Evolutionary conservation across 2,888 invertebrate genomes (phyloP).

Genomic region (Brenthis hecate): DNA sequence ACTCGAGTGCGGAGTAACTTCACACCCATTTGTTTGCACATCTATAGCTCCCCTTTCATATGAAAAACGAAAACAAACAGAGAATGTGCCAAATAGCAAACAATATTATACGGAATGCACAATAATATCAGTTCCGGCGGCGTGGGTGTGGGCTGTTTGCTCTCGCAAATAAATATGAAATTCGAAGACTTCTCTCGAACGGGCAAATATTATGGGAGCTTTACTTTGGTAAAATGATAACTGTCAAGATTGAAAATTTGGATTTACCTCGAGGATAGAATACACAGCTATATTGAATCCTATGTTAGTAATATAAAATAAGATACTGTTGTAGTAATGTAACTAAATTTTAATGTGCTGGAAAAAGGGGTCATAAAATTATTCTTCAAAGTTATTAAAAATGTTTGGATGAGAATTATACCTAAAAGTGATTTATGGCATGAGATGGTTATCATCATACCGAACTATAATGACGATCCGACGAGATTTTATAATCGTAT

Average conservation of each 20-base stretch:
- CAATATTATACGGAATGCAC: constrained; percentile 83
- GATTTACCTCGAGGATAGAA: constrained; percentile 67
- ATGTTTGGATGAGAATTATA: not conserved
- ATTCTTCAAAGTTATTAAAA: not conserved
- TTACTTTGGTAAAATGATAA: constrained; percentile 83
- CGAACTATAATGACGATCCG: too few species aligned
- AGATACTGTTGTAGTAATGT: not conserved
- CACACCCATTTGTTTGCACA: constrained; percentile 76
- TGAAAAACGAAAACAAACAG: constrained; percentile 81
- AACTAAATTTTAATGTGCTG: too few species aligned
- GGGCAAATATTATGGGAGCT: constrained; percentile 78
- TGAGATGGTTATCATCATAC: too few species aligned
- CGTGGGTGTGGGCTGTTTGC: constrained; percentile 71
- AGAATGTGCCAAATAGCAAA: constrained; percentile 83
- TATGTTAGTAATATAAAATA: constrained; percentile 10
- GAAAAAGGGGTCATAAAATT: too few species aligned
- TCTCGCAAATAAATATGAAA: constrained; percentile 82
- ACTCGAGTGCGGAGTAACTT: constrained; percentile 62
- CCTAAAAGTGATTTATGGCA: too few species aligned
- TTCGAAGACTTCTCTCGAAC: constrained; percentile 75
- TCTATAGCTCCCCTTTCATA: constrained; percentile 81
- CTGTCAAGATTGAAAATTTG: constrained; percentile 78
- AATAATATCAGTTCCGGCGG: constrained; percentile 81
- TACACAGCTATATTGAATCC: constrained; percentile 31
- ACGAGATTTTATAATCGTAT: too few species aligned